phyloP scores from a whole-genome alignment of 2,888 invertebrate species.

The Agrotis clavis region DNA sequence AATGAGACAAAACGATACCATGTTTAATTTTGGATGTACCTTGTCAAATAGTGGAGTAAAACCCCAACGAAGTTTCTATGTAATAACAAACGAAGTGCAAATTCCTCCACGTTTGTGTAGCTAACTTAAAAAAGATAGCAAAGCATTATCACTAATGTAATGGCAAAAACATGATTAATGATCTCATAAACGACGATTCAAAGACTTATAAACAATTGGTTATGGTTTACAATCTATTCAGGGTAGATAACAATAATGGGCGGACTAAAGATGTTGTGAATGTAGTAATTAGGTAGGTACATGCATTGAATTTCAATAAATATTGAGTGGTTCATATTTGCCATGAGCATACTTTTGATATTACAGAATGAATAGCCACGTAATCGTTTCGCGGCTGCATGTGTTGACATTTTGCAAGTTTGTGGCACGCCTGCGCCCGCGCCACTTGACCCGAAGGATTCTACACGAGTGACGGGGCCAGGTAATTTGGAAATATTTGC shows the following conservation, averaged over 20 bases:
- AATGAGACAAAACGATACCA: too few relatives aligned
- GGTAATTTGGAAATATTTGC: conserved; percentile 35
- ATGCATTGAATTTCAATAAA: conserved; percentile 1
- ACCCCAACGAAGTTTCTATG: too few relatives aligned
- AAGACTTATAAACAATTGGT: too few relatives aligned
- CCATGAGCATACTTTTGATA: conserved; percentile 18
- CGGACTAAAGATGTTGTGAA: neutral
- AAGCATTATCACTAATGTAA: neutral
- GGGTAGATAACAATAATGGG: neutral
- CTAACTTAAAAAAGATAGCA: neutral
- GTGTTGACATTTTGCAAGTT: conserved; percentile 39
- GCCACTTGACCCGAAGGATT: conserved; percentile 14
- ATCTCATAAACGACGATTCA: neutral
- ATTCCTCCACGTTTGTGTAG: neutral
- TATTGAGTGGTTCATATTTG: conserved; percentile 13
- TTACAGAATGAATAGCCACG: conserved; percentile 19
- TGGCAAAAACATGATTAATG: neutral
- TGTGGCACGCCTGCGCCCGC: conserved; percentile 35
- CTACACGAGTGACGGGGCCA: conserved; percentile 6
- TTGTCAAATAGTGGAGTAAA: too few relatives aligned
- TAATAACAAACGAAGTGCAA: neutral
- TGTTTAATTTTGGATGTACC: too few relatives aligned
- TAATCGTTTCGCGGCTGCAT: conserved; percentile 16
- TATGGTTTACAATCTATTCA: neutral
- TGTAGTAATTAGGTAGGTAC: neutral